These are phyloP conservation scores for Plebejus melissa DNA, from an alignment of 2,888 invertebrate species.

Conservation along the genomic window DNA sequence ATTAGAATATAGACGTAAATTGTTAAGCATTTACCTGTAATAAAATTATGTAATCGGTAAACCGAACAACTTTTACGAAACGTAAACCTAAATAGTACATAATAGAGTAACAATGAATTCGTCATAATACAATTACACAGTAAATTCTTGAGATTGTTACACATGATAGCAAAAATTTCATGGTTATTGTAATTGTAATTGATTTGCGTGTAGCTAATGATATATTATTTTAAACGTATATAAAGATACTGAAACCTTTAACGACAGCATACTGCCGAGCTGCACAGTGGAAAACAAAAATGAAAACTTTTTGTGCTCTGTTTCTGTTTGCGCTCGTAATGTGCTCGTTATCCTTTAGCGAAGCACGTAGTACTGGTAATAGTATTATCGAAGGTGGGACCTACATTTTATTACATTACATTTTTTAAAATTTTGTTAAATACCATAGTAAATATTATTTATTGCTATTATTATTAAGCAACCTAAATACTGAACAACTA, in stretches of 20 bases:
- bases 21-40: background rate
- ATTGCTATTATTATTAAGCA: too few species aligned
- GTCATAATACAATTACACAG: slow-evolving; percentile 4
- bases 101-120: background rate
- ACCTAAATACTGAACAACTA: too few species aligned
- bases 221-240: background rate
- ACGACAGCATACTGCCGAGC: background rate
- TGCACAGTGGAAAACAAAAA: background rate
- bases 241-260: background rate
- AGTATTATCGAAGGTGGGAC: background rate
- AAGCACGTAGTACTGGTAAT: background rate
- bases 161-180: background rate
- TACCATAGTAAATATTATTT: too few species aligned
- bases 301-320: background rate
- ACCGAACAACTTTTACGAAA: background rate
- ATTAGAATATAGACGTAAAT: background rate
- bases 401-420: background rate
- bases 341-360: background rate
- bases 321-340: background rate
- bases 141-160: background rate
- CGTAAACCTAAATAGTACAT: background rate
- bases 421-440: background rate
- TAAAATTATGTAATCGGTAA: background rate
- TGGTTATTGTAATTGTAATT: background rate
- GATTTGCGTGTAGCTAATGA: background rate